These are phyloP conservation scores for Dendroctonus ponderosae DNA, from an alignment of 1,140 invertebrate genomes.

Conservation along the genomic window DNA sequence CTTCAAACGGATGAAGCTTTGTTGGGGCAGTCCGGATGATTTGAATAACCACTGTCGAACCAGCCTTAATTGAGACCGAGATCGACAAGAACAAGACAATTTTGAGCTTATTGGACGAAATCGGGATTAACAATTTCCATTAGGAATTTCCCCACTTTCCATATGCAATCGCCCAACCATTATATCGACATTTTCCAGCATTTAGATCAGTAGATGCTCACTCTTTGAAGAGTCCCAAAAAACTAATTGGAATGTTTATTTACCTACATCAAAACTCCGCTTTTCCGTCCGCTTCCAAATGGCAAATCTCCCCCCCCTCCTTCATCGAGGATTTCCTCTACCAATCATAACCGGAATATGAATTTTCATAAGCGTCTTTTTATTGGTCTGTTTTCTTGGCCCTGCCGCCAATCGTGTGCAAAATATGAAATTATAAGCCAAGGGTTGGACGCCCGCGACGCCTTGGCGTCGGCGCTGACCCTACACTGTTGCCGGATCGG, in stretches of 20 bases:
- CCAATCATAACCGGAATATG: conserved; percentile 47
- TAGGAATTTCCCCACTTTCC: not conserved
- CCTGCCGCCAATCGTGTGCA: conserved; percentile 44
- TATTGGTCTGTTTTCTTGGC: conserved; percentile 38
- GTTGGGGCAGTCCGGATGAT: conserved; percentile 28
- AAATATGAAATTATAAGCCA: conserved; percentile 48
- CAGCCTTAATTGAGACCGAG: conserved; percentile 31
- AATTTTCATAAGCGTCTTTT: conserved; percentile 45
- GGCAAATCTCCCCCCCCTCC: conserved; percentile 30
- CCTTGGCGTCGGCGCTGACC: conserved; percentile 33
- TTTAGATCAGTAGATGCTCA: too few species aligned
- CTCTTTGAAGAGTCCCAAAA: too few species aligned
- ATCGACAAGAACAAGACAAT: conserved; percentile 28
- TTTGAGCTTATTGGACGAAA: conserved; percentile 20
- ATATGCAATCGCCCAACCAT: too few species aligned
- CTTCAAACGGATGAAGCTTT: conserved; percentile 26
- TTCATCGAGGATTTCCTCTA: conserved; percentile 32
- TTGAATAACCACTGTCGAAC: conserved; percentile 30
- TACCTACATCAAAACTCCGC: too few species aligned
- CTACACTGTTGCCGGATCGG: conserved; percentile 19
- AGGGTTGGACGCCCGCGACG: conserved; percentile 33
- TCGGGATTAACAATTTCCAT: conserved; percentile 15
- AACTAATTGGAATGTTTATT: too few species aligned
- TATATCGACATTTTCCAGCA: too few species aligned
- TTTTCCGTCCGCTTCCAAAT: conserved; percentile 23